phyloP scores from a whole-genome alignment of 2,113 vertebrate species.

The Arvicanthis niloticus region DNA sequence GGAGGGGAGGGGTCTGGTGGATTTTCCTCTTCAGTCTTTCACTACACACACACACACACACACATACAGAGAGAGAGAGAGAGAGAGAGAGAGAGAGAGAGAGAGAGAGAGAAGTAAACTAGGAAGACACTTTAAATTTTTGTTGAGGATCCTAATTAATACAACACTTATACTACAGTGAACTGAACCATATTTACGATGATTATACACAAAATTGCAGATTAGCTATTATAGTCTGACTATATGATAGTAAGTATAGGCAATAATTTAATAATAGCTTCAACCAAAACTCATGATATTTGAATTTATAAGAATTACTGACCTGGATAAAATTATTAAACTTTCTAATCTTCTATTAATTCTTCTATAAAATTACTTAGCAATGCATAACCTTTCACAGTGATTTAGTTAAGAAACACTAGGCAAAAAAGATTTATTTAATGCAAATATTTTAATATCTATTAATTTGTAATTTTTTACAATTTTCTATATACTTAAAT shows the following conservation, averaged over 20 bases:
- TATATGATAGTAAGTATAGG: not conserved
- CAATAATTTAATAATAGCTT: not conserved
- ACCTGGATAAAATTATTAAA: not conserved
- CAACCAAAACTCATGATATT: not conserved
- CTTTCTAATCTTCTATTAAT: not conserved
- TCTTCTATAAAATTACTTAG: not conserved
- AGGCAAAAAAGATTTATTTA: not conserved
- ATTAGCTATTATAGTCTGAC: not conserved
- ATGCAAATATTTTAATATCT: not conserved
- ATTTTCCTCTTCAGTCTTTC: not conserved
- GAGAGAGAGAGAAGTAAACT: not conserved
- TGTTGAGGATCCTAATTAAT: not conserved
- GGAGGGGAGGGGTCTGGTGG: too few species aligned
- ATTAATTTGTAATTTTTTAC: not conserved
- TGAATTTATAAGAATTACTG: not conserved
- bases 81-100: not conserved
- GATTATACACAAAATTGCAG: not conserved
- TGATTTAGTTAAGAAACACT: not conserved
- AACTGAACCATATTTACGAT: not conserved
- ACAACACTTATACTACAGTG: not conserved
- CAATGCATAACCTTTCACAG: not conserved
- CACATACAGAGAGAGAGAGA: not conserved
- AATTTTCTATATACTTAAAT: not conserved
- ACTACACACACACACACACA: not conserved
- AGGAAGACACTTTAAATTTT: not conserved